Conservation (phyloP, 2,797 vertebrate genomes). For the Lepus townsendii region DNA sequence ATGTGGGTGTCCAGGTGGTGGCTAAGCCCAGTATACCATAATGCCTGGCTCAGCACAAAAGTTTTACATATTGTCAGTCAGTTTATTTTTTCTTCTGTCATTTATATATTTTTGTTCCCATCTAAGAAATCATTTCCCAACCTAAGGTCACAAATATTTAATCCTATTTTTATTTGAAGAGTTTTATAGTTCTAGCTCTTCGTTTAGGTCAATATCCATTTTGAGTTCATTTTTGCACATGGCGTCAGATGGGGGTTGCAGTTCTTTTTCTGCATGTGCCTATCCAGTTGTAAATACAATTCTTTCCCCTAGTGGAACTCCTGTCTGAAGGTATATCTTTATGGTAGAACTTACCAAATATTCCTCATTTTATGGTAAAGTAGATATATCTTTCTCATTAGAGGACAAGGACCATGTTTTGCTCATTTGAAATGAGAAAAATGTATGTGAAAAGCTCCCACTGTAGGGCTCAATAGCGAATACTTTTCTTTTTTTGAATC, state of each 20-base stretch:
- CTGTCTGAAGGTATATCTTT: not conserved
- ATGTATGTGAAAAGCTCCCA: not conserved
- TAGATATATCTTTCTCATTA: not conserved
- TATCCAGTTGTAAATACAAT: constrained; percentile 11
- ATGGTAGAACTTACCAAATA: constrained; percentile 35
- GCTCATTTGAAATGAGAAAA: constrained; percentile 30
- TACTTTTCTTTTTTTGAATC: not conserved
- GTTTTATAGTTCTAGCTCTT: constrained; percentile 46
- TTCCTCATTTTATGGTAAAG: constrained; percentile 43
- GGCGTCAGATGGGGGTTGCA: not conserved
- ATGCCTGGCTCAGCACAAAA: not conserved
- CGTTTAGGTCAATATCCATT: not conserved
- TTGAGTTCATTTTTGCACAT: constrained; percentile 24
- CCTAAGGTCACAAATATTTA: not conserved
- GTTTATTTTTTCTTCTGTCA: not conserved
- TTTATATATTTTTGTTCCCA: not conserved
- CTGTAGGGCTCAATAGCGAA: not conserved
- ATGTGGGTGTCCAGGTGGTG: too few relatives aligned
- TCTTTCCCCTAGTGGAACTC: not conserved
- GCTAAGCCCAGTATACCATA: too few relatives aligned
- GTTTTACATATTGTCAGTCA: not conserved
- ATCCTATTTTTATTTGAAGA: constrained; percentile 53
- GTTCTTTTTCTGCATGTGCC: constrained; percentile 19
- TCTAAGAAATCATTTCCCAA: constrained; percentile 32
- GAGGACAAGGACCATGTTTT: not conserved